Base-by-base conservation (phyloP, 2,888 invertebrate genomes). In the Xanthostigma xanthostigma region DNA sequence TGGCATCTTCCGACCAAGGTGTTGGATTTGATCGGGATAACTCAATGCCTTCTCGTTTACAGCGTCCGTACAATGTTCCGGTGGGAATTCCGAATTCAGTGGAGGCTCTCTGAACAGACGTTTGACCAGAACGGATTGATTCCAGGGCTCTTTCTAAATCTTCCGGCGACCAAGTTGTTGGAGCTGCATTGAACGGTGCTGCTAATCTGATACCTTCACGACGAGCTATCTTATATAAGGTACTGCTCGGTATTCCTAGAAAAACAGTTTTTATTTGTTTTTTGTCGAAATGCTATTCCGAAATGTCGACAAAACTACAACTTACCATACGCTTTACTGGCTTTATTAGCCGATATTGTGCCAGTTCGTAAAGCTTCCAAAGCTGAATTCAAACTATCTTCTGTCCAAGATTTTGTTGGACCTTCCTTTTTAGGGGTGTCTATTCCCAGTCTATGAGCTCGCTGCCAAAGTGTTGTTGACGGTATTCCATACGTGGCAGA, bases 1-100 rank as follows among this genome's bases (percentile, higher is more conserved):
- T 90, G 34, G 89, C 89, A 62, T 86, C 88, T 63, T 90, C 90
- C n/a, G 89, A 87, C 91, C 91, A 91, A 9, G 90, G 90, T 41
- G 90, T 88, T n/a, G 89, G 88, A 70, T 87, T 88, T 49, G 87
- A 86, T 56, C 90, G 78, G 8, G 88, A 88, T 55, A 91, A 68
- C 65, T 90, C 91, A 57, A 91, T 91, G 44, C 91, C 90, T 65
- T 91, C 91, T 44, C 89, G 73, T 62, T 91, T 90, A 65, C 91
- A 91, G 57, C 90, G 74, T 3, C 91, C 91, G 60, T 91, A 91
- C 13, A 91, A 69, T 10, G 91, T 91, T 13, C 91, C 89, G 46
- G 87, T 87, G 40, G 91, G 91, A 60, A 91, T 91, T 47, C 90
- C 89, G 65, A 81, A 90, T 66, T 85, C 85, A 34, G 84, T 77